Base-by-base conservation (phyloP, 2,113 vertebrate genomes). In the Cheirogaleus medius region DNA sequence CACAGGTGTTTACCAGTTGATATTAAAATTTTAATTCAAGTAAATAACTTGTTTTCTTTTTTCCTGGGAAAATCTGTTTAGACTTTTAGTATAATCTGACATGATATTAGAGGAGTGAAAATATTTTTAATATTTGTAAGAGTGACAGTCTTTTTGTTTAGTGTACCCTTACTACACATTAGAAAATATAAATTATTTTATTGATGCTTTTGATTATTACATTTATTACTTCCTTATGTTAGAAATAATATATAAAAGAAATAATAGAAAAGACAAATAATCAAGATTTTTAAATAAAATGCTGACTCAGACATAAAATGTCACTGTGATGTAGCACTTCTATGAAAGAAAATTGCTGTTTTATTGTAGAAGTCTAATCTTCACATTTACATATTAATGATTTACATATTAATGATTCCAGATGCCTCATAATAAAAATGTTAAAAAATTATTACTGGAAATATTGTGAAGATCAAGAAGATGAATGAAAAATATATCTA, bases 331-430 rank as follows among this genome's bases (percentile, higher is more conserved):
- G 12, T 37, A 87, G 7, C 10, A 44, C 1, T 73, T 2, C 20
- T 29, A 32, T 39, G 39, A 74, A 83, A 90, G n/a, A 77, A 89
- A 23, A 69, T 68, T 82, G 27, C 12, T 37, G 68, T 54, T 87
- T 69, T 32, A 92, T 92, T 97, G 86, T 86, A 68, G 97, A 97
- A 52, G 81, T 97, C 44, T 56, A 97, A 92, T 86, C 81, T 64
- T 93, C 76, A 97, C 90, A 80, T 96, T 97, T 98, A 94, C n/a
- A 49, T 92, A 77, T 54, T 47, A 47, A 47, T 47, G 44, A 47
- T 47, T 47, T 47, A 47, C 44, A 47, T 97, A 98, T 97, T 98
- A 98, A 97, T 98, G 98, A 54, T 54, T 54, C 94, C 97, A 42
- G 91, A 21, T 97, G 97, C 74, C 56, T 88, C 3, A 0, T 80